phyloP scores from a whole-genome alignment of 2,888 invertebrate species.

The Sarcophaga carnaria region DNA sequence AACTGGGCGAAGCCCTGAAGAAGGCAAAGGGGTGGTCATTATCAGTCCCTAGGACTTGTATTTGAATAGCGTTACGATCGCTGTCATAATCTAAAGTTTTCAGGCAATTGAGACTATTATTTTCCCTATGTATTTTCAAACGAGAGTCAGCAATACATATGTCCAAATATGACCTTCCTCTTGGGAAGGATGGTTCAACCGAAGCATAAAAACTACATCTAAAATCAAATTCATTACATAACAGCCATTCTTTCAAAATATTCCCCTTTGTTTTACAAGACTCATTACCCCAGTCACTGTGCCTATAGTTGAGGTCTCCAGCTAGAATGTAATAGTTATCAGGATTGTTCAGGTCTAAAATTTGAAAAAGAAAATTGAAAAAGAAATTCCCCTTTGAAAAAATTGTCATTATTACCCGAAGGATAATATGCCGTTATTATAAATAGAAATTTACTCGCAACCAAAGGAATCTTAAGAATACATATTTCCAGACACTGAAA shows the following conservation, averaged over 20 bases:
- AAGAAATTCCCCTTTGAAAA: too few species aligned
- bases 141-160: not conserved
- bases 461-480: too few species aligned
- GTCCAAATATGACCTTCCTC: too few species aligned
- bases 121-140: constrained; percentile 5
- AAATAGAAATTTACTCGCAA: too few species aligned
- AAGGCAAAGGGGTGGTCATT: not conserved
- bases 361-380: not conserved
- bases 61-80: not conserved
- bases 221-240: not conserved
- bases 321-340: not conserved
- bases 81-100: constrained; percentile 7
- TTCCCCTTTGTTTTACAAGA: not conserved
- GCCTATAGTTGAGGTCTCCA: constrained; percentile 7
- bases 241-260: too few species aligned
- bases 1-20: too few species aligned
- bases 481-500: too few species aligned
- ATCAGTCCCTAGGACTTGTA: not conserved
- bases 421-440: too few species aligned
- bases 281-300: constrained; percentile 6
- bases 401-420: too few species aligned
- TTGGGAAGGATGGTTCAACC: too few species aligned
- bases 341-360: not conserved
- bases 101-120: constrained; percentile 5
- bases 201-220: constrained; percentile 8